Percentiles rank a stretch among this genome's conserved stretches.
phyloP scores from a whole-genome alignment of 2,113 vertebrate species.

The Eclectus roratus region DNA sequence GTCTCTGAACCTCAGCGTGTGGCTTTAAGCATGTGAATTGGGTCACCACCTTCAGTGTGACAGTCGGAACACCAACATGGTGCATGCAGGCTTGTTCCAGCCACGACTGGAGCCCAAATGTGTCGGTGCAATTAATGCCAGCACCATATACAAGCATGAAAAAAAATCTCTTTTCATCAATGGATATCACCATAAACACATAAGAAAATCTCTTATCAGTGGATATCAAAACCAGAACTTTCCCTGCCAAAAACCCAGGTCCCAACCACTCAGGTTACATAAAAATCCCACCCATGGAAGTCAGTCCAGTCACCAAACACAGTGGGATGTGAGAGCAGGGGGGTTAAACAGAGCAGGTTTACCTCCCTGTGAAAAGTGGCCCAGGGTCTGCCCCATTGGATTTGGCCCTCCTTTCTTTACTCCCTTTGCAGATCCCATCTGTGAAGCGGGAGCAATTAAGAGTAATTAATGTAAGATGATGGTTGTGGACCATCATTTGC shows the following conservation, averaged over 20 bases:
- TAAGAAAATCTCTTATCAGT: accelerated
- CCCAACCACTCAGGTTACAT: accelerated
- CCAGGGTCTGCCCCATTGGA: background rate
- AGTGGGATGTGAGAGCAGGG: accelerated
- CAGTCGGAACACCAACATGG: accelerated
- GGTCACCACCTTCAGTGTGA: background rate
- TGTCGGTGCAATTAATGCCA: accelerated
- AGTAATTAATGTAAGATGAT: background rate
- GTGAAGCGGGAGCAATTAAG: background rate
- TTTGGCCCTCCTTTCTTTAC: background rate
- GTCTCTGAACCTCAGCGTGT: accelerated
- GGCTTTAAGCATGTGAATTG: background rate
- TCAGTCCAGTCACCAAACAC: accelerated
- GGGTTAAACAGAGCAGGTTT: background rate
- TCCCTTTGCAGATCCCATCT: background rate
- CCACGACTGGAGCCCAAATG: accelerated
- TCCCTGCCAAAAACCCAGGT: background rate
- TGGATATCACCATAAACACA: background rate
- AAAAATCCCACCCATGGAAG: background rate
- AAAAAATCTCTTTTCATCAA: background rate
- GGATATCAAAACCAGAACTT: background rate
- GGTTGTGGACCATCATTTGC: background rate
- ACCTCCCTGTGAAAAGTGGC: background rate
- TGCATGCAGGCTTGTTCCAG: background rate
- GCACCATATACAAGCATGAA: background rate